phyloP scores from a whole-genome alignment of 2,113 vertebrate genomes.

The Cololabis saira region DNA sequence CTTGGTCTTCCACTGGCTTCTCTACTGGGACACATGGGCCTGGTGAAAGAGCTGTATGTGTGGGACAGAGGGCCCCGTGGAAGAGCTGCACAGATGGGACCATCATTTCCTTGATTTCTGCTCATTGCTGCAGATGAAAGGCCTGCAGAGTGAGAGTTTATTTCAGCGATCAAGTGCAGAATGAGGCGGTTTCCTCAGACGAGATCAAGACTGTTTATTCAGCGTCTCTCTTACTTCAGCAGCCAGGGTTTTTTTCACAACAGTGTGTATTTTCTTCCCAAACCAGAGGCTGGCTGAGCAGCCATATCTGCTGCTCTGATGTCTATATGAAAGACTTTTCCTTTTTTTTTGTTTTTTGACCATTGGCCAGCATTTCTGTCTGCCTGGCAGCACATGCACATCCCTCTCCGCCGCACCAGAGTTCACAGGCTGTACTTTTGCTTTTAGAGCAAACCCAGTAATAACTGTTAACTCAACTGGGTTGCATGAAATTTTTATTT shows the following conservation, averaged over 20 bases:
- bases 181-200: slow-evolving; percentile 38
- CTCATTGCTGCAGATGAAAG: slow-evolving; percentile 8
- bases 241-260: slow-evolving; percentile 28
- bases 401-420: slow-evolving; percentile 26
- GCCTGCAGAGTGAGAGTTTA: slow-evolving; percentile 25
- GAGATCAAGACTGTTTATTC: slow-evolving; percentile 48
- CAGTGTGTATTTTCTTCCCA: slow-evolving; percentile 44
- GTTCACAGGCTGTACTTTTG: slow-evolving; percentile 55
- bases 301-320: slow-evolving; percentile 47
- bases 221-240: slow-evolving; percentile 32
- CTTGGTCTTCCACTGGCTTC: slow-evolving; percentile 63
- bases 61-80: slow-evolving; percentile 52
- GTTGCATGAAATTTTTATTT: slow-evolving; percentile 77
- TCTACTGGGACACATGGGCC: slow-evolving; percentile 50
- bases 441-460: slow-evolving; percentile 58
- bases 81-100: slow-evolving; percentile 54
- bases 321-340: slow-evolving; percentile 52
- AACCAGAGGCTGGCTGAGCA: slow-evolving; percentile 35
- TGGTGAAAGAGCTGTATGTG: slow-evolving; percentile 52
- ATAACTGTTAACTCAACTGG: slow-evolving; percentile 63
- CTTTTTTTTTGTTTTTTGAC: slow-evolving; percentile 39
- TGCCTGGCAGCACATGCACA: slow-evolving; percentile 48
- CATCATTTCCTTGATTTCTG: slow-evolving; percentile 43
- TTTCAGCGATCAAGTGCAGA: slow-evolving; percentile 44
- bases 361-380: slow-evolving; percentile 45